Evolutionary conservation across 2,888 invertebrate genomes (phyloP).

Genomic region (Arctia plantaginis): DNA sequence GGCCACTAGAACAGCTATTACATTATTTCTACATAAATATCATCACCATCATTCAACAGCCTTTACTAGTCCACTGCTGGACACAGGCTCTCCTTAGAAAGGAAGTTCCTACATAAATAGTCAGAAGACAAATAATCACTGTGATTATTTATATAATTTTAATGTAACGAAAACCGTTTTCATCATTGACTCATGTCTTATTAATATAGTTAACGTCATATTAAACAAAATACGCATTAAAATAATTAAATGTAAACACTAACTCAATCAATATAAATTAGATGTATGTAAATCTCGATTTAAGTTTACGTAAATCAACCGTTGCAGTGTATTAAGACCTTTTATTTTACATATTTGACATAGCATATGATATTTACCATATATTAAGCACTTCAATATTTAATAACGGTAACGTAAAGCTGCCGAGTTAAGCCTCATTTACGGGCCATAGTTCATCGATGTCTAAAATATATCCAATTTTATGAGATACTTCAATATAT

Average conservation of each 20-base stretch:
- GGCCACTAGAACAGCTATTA: background rate
- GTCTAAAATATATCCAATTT: conserved; percentile 44
- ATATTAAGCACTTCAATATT: conserved; percentile 25
- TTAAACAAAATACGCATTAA: background rate
- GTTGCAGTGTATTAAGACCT: conserved; percentile 7
- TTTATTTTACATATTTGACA: conserved; percentile 25
- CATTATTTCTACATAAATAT: background rate
- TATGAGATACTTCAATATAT: conserved; percentile 30
- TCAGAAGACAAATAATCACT: background rate
- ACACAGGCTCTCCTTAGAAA: no score
- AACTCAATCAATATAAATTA: conserved; percentile 1
- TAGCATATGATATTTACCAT: conserved; percentile 31
- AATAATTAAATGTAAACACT: conserved; percentile 13
- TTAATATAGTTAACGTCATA: background rate
- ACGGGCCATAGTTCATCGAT: conserved; percentile 37
- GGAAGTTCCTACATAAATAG: background rate
- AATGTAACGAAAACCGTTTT: background rate
- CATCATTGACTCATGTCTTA: background rate
- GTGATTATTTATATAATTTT: background rate
- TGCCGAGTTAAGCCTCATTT: conserved; percentile 1
- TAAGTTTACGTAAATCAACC: background rate
- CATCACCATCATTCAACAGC: no score
- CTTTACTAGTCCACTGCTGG: no score
- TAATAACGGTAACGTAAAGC: conserved; percentile 11
- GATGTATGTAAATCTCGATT: background rate